Evolutionary conservation across 2,888 invertebrate genomes (phyloP).

Genomic region (Eumacrocentrus americanus): DNA sequence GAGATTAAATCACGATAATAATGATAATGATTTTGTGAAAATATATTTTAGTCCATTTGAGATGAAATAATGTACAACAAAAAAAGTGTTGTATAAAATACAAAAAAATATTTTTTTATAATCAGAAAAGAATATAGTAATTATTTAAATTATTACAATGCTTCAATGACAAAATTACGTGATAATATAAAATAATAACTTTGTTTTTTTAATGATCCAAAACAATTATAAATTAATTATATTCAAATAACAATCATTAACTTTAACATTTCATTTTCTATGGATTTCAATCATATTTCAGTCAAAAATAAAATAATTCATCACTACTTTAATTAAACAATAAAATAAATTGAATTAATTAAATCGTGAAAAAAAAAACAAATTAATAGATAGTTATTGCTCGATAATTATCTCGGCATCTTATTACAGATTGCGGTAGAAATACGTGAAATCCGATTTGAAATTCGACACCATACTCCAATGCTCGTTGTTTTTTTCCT

Average conservation of each 20-base stretch:
- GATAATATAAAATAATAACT: too few species aligned
- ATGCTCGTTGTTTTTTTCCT: background rate
- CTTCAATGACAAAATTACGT: too few species aligned
- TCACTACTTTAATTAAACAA: background rate
- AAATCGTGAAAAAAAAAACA: background rate
- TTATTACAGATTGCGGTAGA: constrained; percentile 11
- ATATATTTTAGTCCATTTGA: too few species aligned
- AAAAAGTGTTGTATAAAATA: too few species aligned
- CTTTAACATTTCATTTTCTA: too few species aligned
- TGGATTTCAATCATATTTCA: background rate
- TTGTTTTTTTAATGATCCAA: too few species aligned
- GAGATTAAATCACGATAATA: background rate
- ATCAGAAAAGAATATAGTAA: too few species aligned
- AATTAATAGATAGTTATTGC: background rate
- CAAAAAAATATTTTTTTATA: too few species aligned
- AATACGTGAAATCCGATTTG: constrained; percentile 22
- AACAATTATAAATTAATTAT: too few species aligned
- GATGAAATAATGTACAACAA: constrained; percentile 13
- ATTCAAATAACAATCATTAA: too few species aligned
- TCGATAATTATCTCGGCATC: constrained; percentile 12
- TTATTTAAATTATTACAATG: too few species aligned
- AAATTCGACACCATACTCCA: constrained; percentile 14
- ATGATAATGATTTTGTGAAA: too few species aligned
- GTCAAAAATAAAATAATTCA: background rate
- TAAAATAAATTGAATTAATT: background rate